These are phyloP conservation scores for Apeltes quadracus DNA, from an alignment of 2,113 vertebrate genomes.

Conservation along the genomic window DNA sequence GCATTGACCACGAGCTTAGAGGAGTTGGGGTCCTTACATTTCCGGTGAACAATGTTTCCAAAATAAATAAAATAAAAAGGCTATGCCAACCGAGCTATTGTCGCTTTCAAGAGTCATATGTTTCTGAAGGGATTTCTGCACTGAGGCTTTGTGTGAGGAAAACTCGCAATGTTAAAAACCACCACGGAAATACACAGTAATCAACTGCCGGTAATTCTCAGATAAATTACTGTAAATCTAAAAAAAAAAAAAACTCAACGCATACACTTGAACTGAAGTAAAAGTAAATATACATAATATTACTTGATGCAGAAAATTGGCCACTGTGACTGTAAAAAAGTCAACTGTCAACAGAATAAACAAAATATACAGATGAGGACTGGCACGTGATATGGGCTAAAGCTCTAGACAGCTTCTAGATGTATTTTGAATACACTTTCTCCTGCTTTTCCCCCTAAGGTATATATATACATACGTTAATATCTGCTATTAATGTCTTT, in stretches of 20 bases:
- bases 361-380: background rate
- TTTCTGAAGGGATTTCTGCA: background rate
- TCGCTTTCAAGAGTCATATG: background rate
- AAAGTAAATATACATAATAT: too few relatives aligned
- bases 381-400: background rate
- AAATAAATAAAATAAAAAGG: conserved; percentile 33
- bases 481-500: background rate
- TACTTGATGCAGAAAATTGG: too few relatives aligned
- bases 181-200: background rate
- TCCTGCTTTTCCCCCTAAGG: background rate
- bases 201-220: background rate
- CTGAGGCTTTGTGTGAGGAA: background rate
- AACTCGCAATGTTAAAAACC: background rate
- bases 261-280: too few relatives aligned
- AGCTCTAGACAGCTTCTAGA: background rate
- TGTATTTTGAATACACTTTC: background rate
- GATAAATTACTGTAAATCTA: too few relatives aligned
- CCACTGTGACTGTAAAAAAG: background rate
- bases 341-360: background rate
- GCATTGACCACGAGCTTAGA: background rate
- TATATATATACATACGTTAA: background rate
- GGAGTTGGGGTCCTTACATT: background rate
- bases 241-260: too few relatives aligned
- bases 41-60: conserved; percentile 6
- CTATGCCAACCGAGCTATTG: background rate